Evolutionary conservation across 2,797 vertebrate genomes (phyloP), one percentile per base, ranked within the genome.

Genomic region (Pogonophryne albipinna): DNA sequence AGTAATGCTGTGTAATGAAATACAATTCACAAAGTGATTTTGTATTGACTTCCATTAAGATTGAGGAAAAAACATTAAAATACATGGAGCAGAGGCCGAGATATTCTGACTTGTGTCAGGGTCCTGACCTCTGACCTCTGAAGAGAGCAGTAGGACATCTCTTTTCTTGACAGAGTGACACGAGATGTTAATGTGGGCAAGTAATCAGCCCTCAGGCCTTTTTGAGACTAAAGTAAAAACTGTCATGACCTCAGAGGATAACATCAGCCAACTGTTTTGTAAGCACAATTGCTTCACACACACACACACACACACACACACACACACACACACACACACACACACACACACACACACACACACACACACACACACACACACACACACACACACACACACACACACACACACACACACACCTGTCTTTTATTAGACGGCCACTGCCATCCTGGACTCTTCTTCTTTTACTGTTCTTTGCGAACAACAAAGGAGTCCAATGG

Each of bases 241-340:
- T 53, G 58, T 64, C 57, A 71, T 79, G 76, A 71, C 76, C 73
- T 82, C 60, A 74, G 70, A 77, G 63, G 59, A 77, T 55, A 81
- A 74, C 61, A 55, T 78, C 65, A 60, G 41, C 50, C 57, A 49
- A 52, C 51, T n/a, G 41, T 55, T 50, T 55, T 65, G 67, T 78
- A 66, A 71, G 27, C 63, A 34, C 71, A 52, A 6, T 38, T 38
- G 34, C 34, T 34, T 34, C 71, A 8, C 20, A 61, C 31, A 57
- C 31, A 49, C 45, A 31, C 49, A 51, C 47, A 38, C 62, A 45
- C 51, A 16, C 45, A 58, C 52, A 38, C 42, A 47, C 66, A 11
- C 23, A 42, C 63, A 9, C 38, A 53, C 23, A 23, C 23, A 23
- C 23, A 23, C 23, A 23, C 23, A 3, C 23, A 23, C 23, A 23